Conservation (phyloP, 1,140 invertebrate genomes). For the Bombus huntii region DNA sequence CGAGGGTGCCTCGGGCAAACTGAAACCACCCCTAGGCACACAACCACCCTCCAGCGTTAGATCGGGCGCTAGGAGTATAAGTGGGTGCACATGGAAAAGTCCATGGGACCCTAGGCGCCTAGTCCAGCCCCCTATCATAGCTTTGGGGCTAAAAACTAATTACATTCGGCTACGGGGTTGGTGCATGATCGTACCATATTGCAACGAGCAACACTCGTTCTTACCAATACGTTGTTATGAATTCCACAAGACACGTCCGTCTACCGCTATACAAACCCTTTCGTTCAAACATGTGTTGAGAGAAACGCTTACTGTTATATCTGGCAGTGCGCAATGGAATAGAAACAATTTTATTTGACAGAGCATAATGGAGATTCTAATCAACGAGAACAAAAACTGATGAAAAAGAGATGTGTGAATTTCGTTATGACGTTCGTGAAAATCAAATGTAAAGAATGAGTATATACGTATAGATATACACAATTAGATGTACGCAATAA, state of each 20-base stretch:
- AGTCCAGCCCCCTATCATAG: constrained; percentile 73
- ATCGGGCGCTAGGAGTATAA: constrained; percentile 46
- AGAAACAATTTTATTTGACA: too few species aligned
- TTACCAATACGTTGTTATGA: constrained; percentile 67
- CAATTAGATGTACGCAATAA: neutral
- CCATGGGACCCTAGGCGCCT: constrained; percentile 59
- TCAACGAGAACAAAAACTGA: neutral
- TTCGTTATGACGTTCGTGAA: neutral
- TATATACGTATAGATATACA: neutral
- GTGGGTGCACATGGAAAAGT: constrained; percentile 46
- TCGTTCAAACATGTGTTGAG: neutral
- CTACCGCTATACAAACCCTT: neutral
- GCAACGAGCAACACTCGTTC: constrained; percentile 67
- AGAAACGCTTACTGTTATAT: neutral
- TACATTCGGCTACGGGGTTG: constrained; percentile 75
- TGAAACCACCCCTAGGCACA: constrained; percentile 72
- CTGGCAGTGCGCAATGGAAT: too few species aligned
- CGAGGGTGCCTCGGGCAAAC: constrained; percentile 75
- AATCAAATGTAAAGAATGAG: neutral
- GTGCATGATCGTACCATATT: constrained; percentile 73
- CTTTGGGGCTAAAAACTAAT: constrained; percentile 79
- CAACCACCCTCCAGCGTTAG: constrained; percentile 59
- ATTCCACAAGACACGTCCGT: constrained; percentile 49
- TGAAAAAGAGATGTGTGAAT: neutral
- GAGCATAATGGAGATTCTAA: too few species aligned